Percentiles rank a stretch among this genome's conserved stretches.
Evolutionary conservation across 2,888 invertebrate genomes (phyloP).

Genomic region (Lapara coniferarum): DNA sequence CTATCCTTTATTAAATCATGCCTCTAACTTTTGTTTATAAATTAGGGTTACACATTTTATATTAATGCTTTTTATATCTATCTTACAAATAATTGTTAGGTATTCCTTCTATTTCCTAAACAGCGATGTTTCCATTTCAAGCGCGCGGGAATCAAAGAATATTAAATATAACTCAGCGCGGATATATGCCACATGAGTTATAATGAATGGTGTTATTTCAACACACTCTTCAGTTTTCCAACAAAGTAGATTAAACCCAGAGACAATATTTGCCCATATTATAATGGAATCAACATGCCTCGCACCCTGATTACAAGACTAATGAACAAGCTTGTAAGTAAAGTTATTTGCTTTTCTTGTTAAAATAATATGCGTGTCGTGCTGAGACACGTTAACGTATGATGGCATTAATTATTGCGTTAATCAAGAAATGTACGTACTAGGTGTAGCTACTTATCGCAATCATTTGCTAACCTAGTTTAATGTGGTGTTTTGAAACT

Average conservation of each 20-base stretch:
- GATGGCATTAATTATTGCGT: too few species aligned
- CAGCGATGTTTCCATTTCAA: too few species aligned
- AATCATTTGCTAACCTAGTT: too few species aligned
- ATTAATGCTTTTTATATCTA: too few species aligned
- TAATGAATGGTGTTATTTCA: too few species aligned
- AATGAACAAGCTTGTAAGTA: constrained; percentile 5
- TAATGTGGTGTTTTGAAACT: too few species aligned
- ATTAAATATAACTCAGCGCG: too few species aligned
- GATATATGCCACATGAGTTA: not conserved
- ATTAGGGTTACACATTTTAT: not conserved
- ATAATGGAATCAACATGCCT: constrained; percentile 10
- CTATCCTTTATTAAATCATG: not conserved
- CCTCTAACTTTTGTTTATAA: not conserved
- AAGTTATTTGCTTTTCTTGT: not conserved
- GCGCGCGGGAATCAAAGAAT: too few species aligned
- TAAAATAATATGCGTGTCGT: not conserved
- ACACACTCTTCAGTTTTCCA: not conserved
- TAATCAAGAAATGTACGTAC: too few species aligned
- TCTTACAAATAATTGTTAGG: not conserved
- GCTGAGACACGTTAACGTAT: too few species aligned
- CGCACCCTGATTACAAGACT: constrained; percentile 4
- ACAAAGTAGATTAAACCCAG: not conserved
- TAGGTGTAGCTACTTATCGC: too few species aligned
- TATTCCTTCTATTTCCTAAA: not conserved
- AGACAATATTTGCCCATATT: constrained; percentile 15